Percentiles rank a stretch among this genome's conserved stretches.
Evolutionary conservation across 1,140 invertebrate species (phyloP).

Genomic region (Medauroidea extradentata): DNA sequence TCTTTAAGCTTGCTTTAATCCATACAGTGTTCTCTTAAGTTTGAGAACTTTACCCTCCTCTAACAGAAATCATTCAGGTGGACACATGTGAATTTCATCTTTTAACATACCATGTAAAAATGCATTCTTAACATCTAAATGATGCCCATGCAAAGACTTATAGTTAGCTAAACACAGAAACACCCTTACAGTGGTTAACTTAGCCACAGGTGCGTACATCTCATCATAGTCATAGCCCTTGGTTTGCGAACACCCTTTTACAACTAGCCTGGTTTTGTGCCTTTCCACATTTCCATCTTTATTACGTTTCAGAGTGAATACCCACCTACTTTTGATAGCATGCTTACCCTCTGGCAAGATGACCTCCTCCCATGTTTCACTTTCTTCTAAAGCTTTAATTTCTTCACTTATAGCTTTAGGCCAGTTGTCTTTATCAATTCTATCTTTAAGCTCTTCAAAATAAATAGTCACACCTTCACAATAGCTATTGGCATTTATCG

Average conservation of each 20-base stretch:
- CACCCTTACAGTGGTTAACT: constrained; percentile 12
- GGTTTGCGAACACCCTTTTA: constrained; percentile 42
- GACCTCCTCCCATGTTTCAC: constrained; percentile 33
- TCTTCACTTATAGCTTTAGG: constrained; percentile 22
- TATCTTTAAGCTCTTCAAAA: not conserved
- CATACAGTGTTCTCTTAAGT: too few relatives aligned
- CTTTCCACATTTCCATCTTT: constrained; percentile 31
- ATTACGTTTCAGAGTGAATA: constrained; percentile 34
- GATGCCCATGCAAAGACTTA: too few relatives aligned
- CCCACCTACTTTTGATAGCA: constrained; percentile 37
- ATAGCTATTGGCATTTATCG: not conserved
- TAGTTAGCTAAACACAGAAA: too few relatives aligned
- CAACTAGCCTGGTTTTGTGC: constrained; percentile 43
- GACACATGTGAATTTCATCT: too few relatives aligned
- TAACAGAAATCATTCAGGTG: too few relatives aligned
- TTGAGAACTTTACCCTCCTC: too few relatives aligned
- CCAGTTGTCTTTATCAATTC: constrained; percentile 20
- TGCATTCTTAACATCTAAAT: too few relatives aligned
- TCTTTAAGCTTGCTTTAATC: too few relatives aligned
- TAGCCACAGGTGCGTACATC: constrained; percentile 37
- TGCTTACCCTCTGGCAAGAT: constrained; percentile 34
- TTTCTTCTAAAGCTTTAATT: constrained; percentile 16
- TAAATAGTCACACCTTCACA: not conserved
- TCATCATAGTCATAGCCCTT: constrained; percentile 38
- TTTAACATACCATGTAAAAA: too few relatives aligned